These are phyloP conservation scores for Parotocinclus haroldoi DNA, from an alignment of 2,797 vertebrate species.

Conservation along the genomic window DNA sequence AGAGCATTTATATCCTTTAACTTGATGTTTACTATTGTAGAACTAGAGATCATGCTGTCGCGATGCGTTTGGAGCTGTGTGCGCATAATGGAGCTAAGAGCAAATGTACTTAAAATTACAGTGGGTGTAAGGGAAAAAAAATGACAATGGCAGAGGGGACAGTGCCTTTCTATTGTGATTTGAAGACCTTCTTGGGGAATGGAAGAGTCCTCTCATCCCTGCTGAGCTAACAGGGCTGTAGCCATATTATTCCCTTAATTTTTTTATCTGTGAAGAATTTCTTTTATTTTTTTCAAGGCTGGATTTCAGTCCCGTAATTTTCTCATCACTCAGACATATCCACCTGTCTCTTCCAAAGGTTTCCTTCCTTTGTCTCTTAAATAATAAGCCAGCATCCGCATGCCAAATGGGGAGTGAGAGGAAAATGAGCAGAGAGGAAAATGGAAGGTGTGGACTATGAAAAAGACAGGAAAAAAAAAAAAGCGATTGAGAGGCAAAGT, in stretches of 20 bases:
- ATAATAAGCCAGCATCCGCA: constrained; percentile 68
- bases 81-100: constrained; percentile 56
- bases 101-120: constrained; percentile 71
- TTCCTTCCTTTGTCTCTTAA: constrained; percentile 73
- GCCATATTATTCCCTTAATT: constrained; percentile 61
- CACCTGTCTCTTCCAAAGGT: constrained; percentile 69
- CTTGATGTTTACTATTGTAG: constrained; percentile 66
- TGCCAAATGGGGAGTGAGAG: constrained; percentile 49
- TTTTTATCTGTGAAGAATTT: constrained; percentile 55
- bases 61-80: constrained; percentile 61
- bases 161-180: constrained; percentile 57
- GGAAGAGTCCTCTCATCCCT: constrained; percentile 52
- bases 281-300: constrained; percentile 54
- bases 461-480: constrained; percentile 6
- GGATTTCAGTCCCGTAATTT: constrained; percentile 70
- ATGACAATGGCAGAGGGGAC: constrained; percentile 64
- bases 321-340: constrained; percentile 70
- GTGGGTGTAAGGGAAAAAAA: constrained; percentile 54
- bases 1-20: constrained; percentile 70
- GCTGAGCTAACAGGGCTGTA: constrained; percentile 56
- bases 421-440: constrained; percentile 53
- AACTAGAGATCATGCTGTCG: constrained; percentile 68
- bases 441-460: constrained; percentile 51
- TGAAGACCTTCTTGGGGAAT: constrained; percentile 53
- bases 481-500: constrained; percentile 18